phyloP scores from a whole-genome alignment of 2,797 vertebrate species.

The Dicrostonyx torquatus region DNA sequence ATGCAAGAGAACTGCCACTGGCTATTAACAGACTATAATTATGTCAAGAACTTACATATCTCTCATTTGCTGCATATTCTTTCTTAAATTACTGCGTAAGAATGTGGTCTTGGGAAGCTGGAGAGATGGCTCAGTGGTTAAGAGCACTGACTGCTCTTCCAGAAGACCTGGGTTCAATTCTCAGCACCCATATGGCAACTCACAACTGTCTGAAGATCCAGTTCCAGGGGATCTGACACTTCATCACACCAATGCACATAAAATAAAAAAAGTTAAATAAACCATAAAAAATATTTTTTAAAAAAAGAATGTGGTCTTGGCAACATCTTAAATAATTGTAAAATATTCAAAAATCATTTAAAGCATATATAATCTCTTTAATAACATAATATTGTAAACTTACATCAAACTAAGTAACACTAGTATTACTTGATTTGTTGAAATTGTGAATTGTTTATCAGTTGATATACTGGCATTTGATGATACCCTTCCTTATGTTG shows the following conservation, averaged over 20 bases:
- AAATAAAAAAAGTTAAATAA: no score
- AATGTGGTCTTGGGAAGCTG: neutral
- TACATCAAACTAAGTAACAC: neutral
- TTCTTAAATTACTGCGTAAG: slow-evolving; percentile 22
- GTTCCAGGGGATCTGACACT: no score
- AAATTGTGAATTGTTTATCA: neutral
- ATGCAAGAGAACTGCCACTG: neutral
- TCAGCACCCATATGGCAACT: no score
- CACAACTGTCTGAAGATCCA: no score
- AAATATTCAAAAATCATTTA: neutral
- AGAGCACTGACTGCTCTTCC: no score
- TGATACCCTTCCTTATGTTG: neutral
- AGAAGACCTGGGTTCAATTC: no score
- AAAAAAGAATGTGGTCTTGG: neutral
- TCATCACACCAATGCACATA: no score
- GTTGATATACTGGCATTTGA: neutral
- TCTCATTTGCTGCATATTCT: neutral
- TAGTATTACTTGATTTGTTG: neutral
- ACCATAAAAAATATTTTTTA: no score
- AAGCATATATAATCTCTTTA: neutral
- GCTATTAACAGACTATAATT: neutral
- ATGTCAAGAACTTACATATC: neutral
- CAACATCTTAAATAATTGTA: neutral
- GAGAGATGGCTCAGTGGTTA: no score
- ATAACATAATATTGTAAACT: slow-evolving; percentile 9